Percentiles rank a stretch among this genome's conserved stretches.
Conservation (phyloP, 2,797 vertebrate genomes). For the Hozukius guyotensis region DNA sequence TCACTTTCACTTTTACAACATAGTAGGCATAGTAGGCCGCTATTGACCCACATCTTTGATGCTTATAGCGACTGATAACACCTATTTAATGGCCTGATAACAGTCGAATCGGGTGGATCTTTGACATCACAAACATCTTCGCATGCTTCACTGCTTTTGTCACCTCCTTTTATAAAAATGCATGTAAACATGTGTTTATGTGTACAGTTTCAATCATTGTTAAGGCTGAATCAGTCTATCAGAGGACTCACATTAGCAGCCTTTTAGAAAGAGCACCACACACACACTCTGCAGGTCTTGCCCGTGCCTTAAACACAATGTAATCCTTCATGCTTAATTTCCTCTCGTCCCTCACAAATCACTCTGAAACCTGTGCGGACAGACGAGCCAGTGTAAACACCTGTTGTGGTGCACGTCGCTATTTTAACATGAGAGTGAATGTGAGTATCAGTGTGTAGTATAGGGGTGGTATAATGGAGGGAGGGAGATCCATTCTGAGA, state of each 20-base stretch:
- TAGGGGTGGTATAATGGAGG: conserved; percentile 38
- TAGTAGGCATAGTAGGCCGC: too few relatives aligned
- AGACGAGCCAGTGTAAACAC: conserved; percentile 74
- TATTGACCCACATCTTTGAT: too few relatives aligned
- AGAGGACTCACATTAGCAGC: conserved; percentile 1
- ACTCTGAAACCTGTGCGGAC: conserved; percentile 67
- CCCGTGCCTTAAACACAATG: conserved; percentile 56
- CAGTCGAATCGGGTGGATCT: neutral
- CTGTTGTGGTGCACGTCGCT: conserved; percentile 74
- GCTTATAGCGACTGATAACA: too few relatives aligned
- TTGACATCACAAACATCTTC: neutral
- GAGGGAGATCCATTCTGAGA: conserved; percentile 35
- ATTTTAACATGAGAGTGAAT: conserved; percentile 44
- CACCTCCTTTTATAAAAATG: neutral
- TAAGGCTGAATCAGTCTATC: neutral
- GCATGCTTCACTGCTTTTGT: neutral
- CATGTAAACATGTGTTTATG: neutral
- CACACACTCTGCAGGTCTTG: conserved; percentile 39
- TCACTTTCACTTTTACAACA: too few relatives aligned
- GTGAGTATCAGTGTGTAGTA: conserved; percentile 27
- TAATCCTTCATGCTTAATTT: conserved; percentile 75
- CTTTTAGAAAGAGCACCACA: conserved; percentile 16
- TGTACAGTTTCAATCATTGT: conserved; percentile 3
- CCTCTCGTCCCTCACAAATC: conserved; percentile 72
- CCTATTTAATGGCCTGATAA: too few relatives aligned